Evolutionary conservation across 2,888 invertebrate species (phyloP).

Genomic region (Pterobdella sp.): DNA sequence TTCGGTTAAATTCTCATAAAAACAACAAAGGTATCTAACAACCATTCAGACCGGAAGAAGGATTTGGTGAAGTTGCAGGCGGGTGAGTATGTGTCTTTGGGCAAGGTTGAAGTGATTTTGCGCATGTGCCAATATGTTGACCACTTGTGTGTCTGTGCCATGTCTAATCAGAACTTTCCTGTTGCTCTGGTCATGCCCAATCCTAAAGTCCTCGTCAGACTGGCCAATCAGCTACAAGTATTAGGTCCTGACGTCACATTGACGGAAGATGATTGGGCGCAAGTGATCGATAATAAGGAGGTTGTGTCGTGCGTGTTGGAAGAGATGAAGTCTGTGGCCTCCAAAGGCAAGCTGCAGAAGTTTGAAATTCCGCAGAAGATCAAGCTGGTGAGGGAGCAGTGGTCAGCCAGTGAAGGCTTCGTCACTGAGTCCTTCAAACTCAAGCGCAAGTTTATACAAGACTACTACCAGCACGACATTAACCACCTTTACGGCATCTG

Average conservation of each 20-base stretch:
- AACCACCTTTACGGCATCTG: slow-evolving; percentile 68
- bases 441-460: slow-evolving; percentile 89
- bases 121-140: slow-evolving; percentile 89
- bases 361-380: slow-evolving; percentile 85
- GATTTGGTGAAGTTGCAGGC: slow-evolving; percentile 94
- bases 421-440: slow-evolving; percentile 96
- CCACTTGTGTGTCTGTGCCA: slow-evolving; percentile 93
- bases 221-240: slow-evolving; percentile 64
- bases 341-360: slow-evolving; percentile 77
- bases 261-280: slow-evolving; percentile 55
- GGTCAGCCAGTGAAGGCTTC: slow-evolving; percentile 93
- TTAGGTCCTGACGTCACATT: slow-evolving; percentile 28
- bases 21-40: neutral
- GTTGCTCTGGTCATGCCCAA: slow-evolving; percentile 70
- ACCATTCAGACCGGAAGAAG: slow-evolving; percentile 81
- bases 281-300: slow-evolving; percentile 65
- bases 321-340: slow-evolving; percentile 72
- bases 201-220: slow-evolving; percentile 49
- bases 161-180: slow-evolving; percentile 52
- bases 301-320: slow-evolving; percentile 75
- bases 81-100: slow-evolving; percentile 94
- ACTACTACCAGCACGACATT: slow-evolving; percentile 82
- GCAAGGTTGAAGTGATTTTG: slow-evolving; percentile 88
- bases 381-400: slow-evolving; percentile 78
- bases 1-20: neutral